A percentile compares a stretch with the other conserved stretches of the same genome.
These are phyloP conservation scores for Connochaetes taurinus DNA, from an alignment of 2,113 vertebrate genomes.

Conservation along the genomic window DNA sequence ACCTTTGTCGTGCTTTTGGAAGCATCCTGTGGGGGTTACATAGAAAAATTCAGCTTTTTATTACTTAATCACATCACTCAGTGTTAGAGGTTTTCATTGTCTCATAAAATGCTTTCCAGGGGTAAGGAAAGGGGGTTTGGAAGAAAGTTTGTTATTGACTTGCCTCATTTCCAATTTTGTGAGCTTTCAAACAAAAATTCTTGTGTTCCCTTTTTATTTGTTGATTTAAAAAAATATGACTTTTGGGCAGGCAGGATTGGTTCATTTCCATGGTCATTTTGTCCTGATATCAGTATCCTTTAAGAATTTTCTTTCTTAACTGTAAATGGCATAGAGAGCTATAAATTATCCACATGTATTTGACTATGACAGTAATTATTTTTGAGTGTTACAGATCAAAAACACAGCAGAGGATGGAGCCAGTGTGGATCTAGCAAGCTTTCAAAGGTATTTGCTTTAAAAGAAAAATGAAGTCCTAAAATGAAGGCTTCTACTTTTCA, in stretches of 20 bases:
- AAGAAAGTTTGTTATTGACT: conserved; percentile 66
- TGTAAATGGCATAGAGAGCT: background rate
- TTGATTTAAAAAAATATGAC: background rate
- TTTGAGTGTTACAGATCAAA: conserved; percentile 42
- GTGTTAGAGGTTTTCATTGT: conserved; percentile 67
- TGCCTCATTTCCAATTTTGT: conserved; percentile 59
- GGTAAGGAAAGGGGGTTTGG: conserved; percentile 59
- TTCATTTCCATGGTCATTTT: conserved; percentile 33
- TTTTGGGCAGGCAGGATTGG: background rate
- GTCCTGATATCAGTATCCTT: background rate
- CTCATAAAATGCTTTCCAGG: conserved; percentile 70
- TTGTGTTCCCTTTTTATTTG: conserved; percentile 2
- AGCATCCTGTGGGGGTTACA: conserved; percentile 57
- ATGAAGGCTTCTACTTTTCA: background rate
- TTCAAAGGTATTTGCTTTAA: conserved; percentile 27
- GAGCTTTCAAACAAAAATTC: conserved; percentile 42
- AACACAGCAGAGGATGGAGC: background rate
- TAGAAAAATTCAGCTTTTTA: conserved; percentile 63
- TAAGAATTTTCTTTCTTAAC: conserved; percentile 20
- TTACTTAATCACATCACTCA: conserved; percentile 73
- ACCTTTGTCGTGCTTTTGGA: conserved; percentile 19
- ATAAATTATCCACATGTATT: background rate
- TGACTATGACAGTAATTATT: conserved; percentile 16
- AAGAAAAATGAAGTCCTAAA: background rate
- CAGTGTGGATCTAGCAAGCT: background rate